Base-by-base conservation (phyloP, 2,113 vertebrate species). In the Tamias sibiricus region DNA sequence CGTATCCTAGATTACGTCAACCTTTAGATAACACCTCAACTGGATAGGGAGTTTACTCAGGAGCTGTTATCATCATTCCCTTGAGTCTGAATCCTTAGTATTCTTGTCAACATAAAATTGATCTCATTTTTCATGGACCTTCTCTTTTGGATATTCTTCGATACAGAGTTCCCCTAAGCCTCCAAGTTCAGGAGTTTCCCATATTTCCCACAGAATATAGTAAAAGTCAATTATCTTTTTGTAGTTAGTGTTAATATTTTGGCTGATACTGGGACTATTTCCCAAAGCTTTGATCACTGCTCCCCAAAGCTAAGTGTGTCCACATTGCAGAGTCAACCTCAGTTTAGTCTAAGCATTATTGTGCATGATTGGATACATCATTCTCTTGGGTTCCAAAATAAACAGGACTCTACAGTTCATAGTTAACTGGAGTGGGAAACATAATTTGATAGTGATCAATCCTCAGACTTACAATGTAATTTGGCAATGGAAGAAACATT, bases 371-470 rank as follows among this genome's bases (percentile, higher is more conserved):
- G 20, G 28, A 76, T 59, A 24, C 17, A 32, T 81, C 59, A 71
- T 94, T 95, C 16, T 96, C 47, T 68, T 88, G 40, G 62, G 44
- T 68, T 77, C 40, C 71, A 47, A 88, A 90, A 54, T n/a, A 90
- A 82, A 32, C 1, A 72, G 30, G 75, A 66, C 37, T 52, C 20
- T 57, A 74, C 22, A 89, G 2, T 89, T 91, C 59, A 93, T n/a
- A 95, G 22, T 74, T 92, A 57, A 76, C 42, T 91, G 77, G 59
- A 19, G 77, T 82, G 72, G 54, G 59, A 91, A 95, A 90, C 64
- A 96, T 71, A 94, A 86, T 93, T 85, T 81, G 47, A 96, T 95
- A 89, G 44, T 22, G 17, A 83, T 47, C 28, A 81, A 81, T 88
- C 76, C 28, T 92, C 19, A 90, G 17, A 69, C 57, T 28, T 85